Conservation (phyloP, 2,888 invertebrate species). For the Drosophila atroscutellata region DNA sequence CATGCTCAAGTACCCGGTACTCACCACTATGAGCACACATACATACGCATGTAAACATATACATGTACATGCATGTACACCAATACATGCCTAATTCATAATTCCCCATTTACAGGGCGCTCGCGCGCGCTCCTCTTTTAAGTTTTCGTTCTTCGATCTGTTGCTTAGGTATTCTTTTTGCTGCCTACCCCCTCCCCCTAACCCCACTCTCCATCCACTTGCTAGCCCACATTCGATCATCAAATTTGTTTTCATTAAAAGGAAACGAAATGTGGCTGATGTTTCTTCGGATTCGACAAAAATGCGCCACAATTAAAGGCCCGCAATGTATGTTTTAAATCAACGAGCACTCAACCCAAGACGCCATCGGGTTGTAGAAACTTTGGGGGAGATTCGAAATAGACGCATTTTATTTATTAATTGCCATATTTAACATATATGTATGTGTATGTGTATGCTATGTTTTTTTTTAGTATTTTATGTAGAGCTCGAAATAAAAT, state of each 20-base stretch:
- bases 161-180: constrained; percentile 34
- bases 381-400: constrained; percentile 37
- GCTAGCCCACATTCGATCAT: constrained; percentile 44
- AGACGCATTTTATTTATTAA: constrained; percentile 74
- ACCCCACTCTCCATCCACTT: fast-evolving
- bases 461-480: constrained; percentile 22
- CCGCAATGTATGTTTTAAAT: constrained; percentile 75
- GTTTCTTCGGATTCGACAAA: constrained; percentile 54
- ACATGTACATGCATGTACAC: not conserved
- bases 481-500: constrained; percentile 28
- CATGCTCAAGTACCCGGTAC: constrained; percentile 12
- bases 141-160: constrained; percentile 60
- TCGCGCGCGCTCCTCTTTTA: constrained; percentile 50
- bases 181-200: not conserved
- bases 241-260: constrained; percentile 77
- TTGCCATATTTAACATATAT: constrained; percentile 65
- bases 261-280: constrained; percentile 67
- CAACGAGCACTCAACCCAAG: constrained; percentile 51
- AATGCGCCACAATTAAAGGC: constrained; percentile 66
- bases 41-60: constrained; percentile 1
- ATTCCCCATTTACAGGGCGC: constrained; percentile 44
- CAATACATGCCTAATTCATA: constrained; percentile 30
- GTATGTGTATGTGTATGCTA: not conserved
- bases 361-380: constrained; percentile 7
- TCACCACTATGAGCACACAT: not conserved